Conservation (phyloP, 2,888 invertebrate genomes). For the Globia sparganii region DNA sequence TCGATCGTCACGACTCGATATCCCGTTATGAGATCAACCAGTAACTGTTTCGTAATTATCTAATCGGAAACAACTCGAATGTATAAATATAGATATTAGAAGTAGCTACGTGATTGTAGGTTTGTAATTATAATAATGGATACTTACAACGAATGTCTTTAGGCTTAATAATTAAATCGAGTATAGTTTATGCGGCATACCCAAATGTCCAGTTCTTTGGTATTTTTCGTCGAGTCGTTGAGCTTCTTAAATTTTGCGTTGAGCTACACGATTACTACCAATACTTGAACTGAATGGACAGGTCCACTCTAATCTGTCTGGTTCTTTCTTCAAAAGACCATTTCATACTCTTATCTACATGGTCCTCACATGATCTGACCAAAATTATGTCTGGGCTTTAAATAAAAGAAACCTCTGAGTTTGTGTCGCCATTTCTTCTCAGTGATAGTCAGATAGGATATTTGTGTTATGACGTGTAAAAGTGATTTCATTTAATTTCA, state of each 20-base stretch:
- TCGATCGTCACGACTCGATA: constrained; percentile 56
- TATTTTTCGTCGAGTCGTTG: background rate
- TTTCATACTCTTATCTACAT: background rate
- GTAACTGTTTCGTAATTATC: constrained; percentile 50
- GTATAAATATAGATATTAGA: constrained; percentile 24
- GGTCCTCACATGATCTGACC: background rate
- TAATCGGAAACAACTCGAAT: constrained; percentile 30
- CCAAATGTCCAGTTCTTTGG: background rate
- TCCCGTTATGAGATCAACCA: constrained; percentile 52
- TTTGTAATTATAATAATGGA: constrained; percentile 26
- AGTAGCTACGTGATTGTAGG: constrained; percentile 1
- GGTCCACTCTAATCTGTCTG: background rate
- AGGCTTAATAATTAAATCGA: background rate
- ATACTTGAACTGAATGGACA: background rate
- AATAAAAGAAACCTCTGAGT: too few species aligned
- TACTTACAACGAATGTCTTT: background rate
- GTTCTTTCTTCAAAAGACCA: background rate
- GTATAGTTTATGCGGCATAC: background rate
- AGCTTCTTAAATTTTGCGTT: background rate
- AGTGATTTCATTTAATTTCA: background rate
- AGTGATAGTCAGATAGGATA: background rate
- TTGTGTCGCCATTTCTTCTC: too few species aligned
- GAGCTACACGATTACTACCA: background rate
- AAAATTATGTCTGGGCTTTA: background rate
- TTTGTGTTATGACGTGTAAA: background rate